Percentiles rank a stretch among this genome's conserved stretches.
These are phyloP conservation scores for Drosophila engyochracea DNA, from an alignment of 2,888 invertebrate species.

Conservation along the genomic window DNA sequence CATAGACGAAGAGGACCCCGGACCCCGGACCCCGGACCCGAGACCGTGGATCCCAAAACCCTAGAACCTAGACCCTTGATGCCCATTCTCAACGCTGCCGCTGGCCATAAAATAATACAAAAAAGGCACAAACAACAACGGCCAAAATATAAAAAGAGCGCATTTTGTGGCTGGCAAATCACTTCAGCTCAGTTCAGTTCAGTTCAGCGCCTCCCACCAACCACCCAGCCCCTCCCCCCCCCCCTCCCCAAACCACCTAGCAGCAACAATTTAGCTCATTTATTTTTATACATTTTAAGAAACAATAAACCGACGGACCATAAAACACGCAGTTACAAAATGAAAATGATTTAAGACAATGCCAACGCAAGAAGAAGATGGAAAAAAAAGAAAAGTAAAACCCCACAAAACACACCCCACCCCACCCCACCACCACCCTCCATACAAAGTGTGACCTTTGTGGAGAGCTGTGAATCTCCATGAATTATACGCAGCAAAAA, in stretches of 20 bases:
- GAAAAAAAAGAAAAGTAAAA: neutral
- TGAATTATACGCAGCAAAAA: conserved; percentile 60
- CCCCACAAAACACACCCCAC: neutral
- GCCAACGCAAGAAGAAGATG: conserved; percentile 22
- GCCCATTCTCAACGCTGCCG: conserved; percentile 1
- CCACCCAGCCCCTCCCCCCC: neutral
- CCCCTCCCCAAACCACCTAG: conserved; percentile 7
- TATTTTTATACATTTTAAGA: conserved; percentile 80
- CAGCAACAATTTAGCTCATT: conserved; percentile 77
- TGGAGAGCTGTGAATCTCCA: conserved; percentile 7
- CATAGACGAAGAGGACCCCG: neutral
- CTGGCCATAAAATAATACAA: conserved; percentile 2
- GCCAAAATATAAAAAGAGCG: conserved; percentile 1
- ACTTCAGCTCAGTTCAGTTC: conserved; percentile 40
- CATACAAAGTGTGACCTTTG: conserved; percentile 8
- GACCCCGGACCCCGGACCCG: neutral
- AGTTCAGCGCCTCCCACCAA: neutral
- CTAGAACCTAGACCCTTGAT: neutral
- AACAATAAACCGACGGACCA: conserved; percentile 79
- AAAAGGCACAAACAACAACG: neutral
- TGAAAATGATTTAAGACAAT: conserved; percentile 77
- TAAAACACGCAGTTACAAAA: conserved; percentile 78
- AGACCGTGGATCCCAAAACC: neutral
- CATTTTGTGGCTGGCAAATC: conserved; percentile 62
- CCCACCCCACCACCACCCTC: too few species aligned